Conservation (phyloP, 2,888 invertebrate genomes). For the Philereme vetulata region DNA sequence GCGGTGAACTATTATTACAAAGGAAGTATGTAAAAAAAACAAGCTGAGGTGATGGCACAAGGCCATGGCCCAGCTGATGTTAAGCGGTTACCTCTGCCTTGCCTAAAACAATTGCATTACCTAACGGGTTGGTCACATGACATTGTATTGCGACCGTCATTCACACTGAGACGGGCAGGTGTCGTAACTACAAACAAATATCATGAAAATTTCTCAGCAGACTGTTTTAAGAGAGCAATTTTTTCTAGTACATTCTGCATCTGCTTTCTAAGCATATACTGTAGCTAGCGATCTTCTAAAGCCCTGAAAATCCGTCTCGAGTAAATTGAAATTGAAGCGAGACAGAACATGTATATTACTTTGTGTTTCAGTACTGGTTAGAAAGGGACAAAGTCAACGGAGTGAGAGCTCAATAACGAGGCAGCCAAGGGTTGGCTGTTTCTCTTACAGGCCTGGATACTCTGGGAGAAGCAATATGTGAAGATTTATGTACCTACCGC, state of each 20-base stretch:
- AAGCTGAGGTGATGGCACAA: too few species aligned
- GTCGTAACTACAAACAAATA: too few species aligned
- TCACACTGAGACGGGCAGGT: too few species aligned
- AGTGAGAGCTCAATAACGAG: constrained; percentile 85
- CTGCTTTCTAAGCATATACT: constrained; percentile 39
- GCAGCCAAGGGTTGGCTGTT: constrained; percentile 82
- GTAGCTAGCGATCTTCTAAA: constrained; percentile 66
- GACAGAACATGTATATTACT: constrained; percentile 53
- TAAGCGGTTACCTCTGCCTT: too few species aligned
- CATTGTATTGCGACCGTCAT: too few species aligned
- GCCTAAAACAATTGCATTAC: too few species aligned
- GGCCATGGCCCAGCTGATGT: too few species aligned
- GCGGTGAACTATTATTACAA: too few species aligned
- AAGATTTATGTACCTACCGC: constrained; percentile 76
- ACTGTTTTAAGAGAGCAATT: too few species aligned
- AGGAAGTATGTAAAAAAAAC: too few species aligned
- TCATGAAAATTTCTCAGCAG: too few species aligned
- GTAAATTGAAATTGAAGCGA: constrained; percentile 83
- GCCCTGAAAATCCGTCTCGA: constrained; percentile 82
- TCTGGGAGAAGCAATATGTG: constrained; percentile 76
- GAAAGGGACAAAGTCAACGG: constrained; percentile 61
- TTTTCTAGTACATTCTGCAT: background rate
- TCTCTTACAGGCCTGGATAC: constrained; percentile 74
- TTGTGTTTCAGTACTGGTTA: constrained; percentile 41
- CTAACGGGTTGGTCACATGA: too few species aligned